A percentile compares a stretch with the other conserved stretches of the same genome.
Evolutionary conservation across 2,113 vertebrate genomes (phyloP).

Genomic region (Marcusenius ussheri): DNA sequence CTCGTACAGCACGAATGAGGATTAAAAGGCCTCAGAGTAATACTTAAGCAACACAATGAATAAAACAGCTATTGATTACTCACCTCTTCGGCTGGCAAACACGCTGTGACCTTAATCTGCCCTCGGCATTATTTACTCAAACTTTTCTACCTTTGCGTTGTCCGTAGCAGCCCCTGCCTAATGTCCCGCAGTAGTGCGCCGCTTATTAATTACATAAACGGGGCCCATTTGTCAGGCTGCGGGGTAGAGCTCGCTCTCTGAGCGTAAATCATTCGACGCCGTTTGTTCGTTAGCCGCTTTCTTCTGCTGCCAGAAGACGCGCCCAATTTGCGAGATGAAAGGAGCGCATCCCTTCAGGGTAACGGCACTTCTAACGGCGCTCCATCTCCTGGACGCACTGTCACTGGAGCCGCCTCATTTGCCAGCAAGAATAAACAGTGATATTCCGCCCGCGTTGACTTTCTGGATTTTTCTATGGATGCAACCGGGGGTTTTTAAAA

Average conservation of each 20-base stretch:
- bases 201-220: conserved; percentile 53
- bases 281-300: conserved; percentile 42
- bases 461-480: conserved; percentile 47
- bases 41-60: background rate
- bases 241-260: conserved; percentile 47
- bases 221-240: conserved; percentile 46
- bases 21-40: conserved; percentile 45
- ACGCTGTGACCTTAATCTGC: conserved; percentile 20
- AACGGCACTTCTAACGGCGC: conserved; percentile 59
- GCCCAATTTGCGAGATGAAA: conserved; percentile 60
- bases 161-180: background rate
- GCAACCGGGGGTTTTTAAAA: background rate
- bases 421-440: conserved; percentile 61
- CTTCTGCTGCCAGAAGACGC: conserved; percentile 56
- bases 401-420: conserved; percentile 60
- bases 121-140: conserved; percentile 28
- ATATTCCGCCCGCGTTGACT: conserved; percentile 56
- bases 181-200: conserved; percentile 46
- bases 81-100: conserved; percentile 46
- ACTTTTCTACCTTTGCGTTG: conserved; percentile 10
- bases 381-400: conserved; percentile 52
- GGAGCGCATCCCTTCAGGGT: conserved; percentile 55
- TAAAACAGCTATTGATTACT: conserved; percentile 56
- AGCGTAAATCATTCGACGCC: conserved; percentile 40
- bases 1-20: conserved; percentile 41